Evolutionary conservation across 2,888 invertebrate genomes (phyloP).

Genomic region (Agrochola lychnidis): DNA sequence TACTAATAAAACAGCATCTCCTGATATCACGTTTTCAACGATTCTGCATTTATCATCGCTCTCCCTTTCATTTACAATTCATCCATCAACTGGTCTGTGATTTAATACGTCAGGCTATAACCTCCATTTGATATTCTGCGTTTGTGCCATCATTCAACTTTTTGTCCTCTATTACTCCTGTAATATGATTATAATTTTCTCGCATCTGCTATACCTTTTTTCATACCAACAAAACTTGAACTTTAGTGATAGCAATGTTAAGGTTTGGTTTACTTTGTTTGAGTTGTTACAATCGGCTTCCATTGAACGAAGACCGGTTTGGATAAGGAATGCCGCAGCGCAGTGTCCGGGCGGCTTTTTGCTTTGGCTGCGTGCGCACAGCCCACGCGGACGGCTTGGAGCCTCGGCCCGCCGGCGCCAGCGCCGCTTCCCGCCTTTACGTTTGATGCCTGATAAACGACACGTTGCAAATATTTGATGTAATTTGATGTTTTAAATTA

Average conservation of each 20-base stretch:
- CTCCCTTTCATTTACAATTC: constrained; percentile 74
- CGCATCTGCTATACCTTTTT: constrained; percentile 71
- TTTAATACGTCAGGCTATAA: constrained; percentile 74
- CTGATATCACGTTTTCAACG: constrained; percentile 28
- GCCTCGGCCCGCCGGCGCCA: constrained; percentile 78
- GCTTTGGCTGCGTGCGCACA: constrained; percentile 81
- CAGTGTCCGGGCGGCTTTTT: constrained; percentile 84
- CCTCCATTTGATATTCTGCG: constrained; percentile 80
- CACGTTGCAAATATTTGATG: constrained; percentile 85
- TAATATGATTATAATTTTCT: constrained; percentile 86
- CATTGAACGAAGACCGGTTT: constrained; percentile 88
- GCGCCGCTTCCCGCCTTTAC: constrained; percentile 74
- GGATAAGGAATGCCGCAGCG: constrained; percentile 84
- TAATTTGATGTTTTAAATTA: constrained; percentile 66
- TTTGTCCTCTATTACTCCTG: constrained; percentile 83
- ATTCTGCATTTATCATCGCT: constrained; percentile 58
- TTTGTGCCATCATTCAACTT: constrained; percentile 82
- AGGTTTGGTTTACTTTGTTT: constrained; percentile 73
- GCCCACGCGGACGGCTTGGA: constrained; percentile 80
- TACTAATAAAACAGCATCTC: constrained; percentile 9
- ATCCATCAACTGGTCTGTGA: constrained; percentile 76
- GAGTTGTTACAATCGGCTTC: constrained; percentile 78
- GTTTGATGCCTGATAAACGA: constrained; percentile 80
- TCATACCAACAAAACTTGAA: constrained; percentile 59
- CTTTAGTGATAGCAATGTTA: constrained; percentile 65